Evolutionary conservation across 2,888 invertebrate species (phyloP), one percentile per base, ranked within the genome.

Genomic region (Anagyrus pseudococci): DNA sequence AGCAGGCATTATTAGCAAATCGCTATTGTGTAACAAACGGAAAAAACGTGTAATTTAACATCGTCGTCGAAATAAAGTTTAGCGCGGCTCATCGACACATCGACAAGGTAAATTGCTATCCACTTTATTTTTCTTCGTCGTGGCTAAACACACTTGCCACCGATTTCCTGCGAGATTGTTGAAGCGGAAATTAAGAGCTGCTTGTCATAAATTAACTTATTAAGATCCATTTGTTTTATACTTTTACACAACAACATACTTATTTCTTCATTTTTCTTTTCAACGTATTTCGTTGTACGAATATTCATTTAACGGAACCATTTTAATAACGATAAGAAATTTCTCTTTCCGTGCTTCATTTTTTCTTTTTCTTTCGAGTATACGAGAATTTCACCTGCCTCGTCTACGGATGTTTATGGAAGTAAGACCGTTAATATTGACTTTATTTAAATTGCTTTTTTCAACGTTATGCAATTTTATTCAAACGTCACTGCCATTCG

Each of bases 261-360:
- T 25, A 26, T 26, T 48, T 48, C 48, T 17, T 25, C 25, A 13
- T 47, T 47, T 47, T 47, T 25, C 25, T 48, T 48, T 48, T 48
- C 25, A n/a, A n/a, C n/a, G n/a, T n/a, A n/a, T n/a, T n/a, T n/a
- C n/a, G n/a, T n/a, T n/a, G n/a, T n/a, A n/a, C n/a, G n/a, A n/a
- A n/a, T n/a, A n/a, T n/a, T n/a, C n/a, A n/a, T n/a, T n/a, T n/a
- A n/a, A n/a, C n/a, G n/a, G n/a, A n/a, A n/a, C n/a, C n/a, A n/a
- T n/a, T n/a, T n/a, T n/a, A n/a, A n/a, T n/a, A n/a, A n/a, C n/a
- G n/a, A n/a, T n/a, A n/a, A n/a, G n/a, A n/a, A n/a, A n/a, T n/a
- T n/a, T n/a, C n/a, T n/a, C n/a, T n/a, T n/a, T n/a, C n/a, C n/a
- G n/a, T n/a, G n/a, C n/a, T n/a, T n/a, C n/a, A n/a, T n/a, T n/a